Percentiles rank a stretch among this genome's conserved stretches.
Evolutionary conservation across 2,888 invertebrate species (phyloP).

Genomic region (Allolobophora icterica): DNA sequence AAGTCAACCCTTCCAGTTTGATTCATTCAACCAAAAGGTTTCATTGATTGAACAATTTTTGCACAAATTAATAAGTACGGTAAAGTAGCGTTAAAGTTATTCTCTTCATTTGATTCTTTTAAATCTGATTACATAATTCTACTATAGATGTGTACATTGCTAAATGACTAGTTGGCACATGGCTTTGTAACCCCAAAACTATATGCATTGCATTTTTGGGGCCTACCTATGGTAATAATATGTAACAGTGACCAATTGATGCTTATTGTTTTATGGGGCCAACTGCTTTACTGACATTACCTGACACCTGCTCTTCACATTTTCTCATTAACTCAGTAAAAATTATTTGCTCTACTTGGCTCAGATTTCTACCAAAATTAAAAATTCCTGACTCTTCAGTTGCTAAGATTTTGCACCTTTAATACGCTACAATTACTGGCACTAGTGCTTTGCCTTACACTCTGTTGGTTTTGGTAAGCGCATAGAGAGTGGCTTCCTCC

Average conservation of each 20-base stretch:
- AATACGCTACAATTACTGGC: neutral
- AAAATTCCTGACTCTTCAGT: neutral
- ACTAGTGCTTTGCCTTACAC: neutral
- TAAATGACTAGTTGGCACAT: too few relatives aligned
- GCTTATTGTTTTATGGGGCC: neutral
- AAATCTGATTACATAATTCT: too few relatives aligned
- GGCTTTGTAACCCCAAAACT: too few relatives aligned
- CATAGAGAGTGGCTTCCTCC: neutral
- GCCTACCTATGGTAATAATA: neutral
- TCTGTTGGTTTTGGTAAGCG: neutral
- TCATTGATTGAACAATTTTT: neutral
- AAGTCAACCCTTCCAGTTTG: neutral
- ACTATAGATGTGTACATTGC: too few relatives aligned
- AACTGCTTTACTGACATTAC: neutral
- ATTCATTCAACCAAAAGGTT: neutral
- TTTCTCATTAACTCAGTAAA: neutral
- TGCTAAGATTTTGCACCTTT: neutral
- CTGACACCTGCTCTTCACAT: neutral
- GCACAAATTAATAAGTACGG: neutral
- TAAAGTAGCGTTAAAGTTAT: too few relatives aligned
- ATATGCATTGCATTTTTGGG: neutral
- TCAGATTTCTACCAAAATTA: neutral
- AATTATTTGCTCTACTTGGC: neutral
- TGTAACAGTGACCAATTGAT: neutral
- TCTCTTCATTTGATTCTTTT: too few relatives aligned